A percentile compares a stretch with the other conserved stretches of the same genome.
Conservation (phyloP, 2,888 invertebrate species). For the Xanthorhoe spadicearia region DNA sequence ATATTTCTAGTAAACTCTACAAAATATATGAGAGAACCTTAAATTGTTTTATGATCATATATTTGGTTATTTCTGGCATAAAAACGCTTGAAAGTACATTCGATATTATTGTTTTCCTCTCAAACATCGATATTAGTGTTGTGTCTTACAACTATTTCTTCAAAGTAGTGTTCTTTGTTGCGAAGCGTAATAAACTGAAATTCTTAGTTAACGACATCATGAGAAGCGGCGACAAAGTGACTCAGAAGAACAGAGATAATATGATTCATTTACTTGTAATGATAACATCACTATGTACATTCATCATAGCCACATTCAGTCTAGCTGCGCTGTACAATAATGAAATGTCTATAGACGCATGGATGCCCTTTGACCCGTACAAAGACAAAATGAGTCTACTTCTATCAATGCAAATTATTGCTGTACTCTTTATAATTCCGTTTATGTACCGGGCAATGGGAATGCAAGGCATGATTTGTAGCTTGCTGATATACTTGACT, state of each 20-base stretch:
- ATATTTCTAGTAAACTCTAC: constrained; percentile 50
- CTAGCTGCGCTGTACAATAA: constrained; percentile 55
- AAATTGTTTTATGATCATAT: constrained; percentile 52
- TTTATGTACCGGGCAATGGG: constrained; percentile 61
- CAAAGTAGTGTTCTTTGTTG: constrained; percentile 61
- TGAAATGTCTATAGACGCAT: constrained; percentile 65
- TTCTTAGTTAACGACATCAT: constrained; percentile 61
- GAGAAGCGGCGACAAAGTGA: constrained; percentile 61
- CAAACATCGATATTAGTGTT: constrained; percentile 65
- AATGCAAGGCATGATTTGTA: constrained; percentile 71
- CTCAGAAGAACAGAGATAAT: constrained; percentile 38
- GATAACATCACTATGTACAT: constrained; percentile 38
- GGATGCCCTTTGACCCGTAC: constrained; percentile 71
- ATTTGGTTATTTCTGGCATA: constrained; percentile 56
- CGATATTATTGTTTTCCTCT: constrained; percentile 53
- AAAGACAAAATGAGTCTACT: constrained; percentile 57
- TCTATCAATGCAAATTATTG: constrained; percentile 56
- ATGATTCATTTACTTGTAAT: constrained; percentile 33
- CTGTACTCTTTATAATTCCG: constrained; percentile 54
- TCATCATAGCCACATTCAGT: constrained; percentile 53
- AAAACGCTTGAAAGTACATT: constrained; percentile 57
- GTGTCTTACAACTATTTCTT: constrained; percentile 63
- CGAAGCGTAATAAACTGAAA: constrained; percentile 55
- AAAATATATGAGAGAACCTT: constrained; percentile 57
- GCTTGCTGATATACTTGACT: constrained; percentile 69